Percentiles rank a stretch among this genome's conserved stretches.
Conservation (phyloP, 2,113 vertebrate species). For the Phalacrocorax brasilianus region DNA sequence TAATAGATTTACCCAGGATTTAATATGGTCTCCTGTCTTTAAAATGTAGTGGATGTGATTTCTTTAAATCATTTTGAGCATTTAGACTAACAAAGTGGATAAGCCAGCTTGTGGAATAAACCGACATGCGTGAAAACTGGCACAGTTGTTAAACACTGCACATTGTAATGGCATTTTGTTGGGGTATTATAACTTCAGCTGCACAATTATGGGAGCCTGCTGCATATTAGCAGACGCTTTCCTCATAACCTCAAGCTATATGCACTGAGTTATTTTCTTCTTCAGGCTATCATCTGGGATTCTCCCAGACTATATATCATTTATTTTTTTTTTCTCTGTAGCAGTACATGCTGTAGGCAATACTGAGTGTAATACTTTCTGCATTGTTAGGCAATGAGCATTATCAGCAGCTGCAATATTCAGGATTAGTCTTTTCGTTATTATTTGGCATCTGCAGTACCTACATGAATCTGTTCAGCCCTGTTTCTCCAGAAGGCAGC, state of each 20-base stretch:
- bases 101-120: neutral
- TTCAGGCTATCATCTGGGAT: neutral
- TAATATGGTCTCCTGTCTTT: neutral
- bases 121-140: neutral
- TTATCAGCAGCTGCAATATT: conserved; percentile 55
- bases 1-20: neutral
- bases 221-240: neutral
- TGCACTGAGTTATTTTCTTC: neutral
- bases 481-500: conserved; percentile 31
- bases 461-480: conserved; percentile 17
- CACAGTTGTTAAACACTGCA: neutral
- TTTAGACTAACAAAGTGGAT: neutral
- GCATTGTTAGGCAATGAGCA: conserved; percentile 30
- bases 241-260: conserved; percentile 5
- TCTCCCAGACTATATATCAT: neutral
- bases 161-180: neutral
- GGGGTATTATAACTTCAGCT: conserved; percentile 45
- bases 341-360: neutral
- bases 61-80: neutral
- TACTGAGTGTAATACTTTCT: conserved; percentile 27
- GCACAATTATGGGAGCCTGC: conserved; percentile 14
- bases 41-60: neutral
- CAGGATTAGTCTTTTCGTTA: conserved; percentile 5
- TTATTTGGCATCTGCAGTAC: conserved; percentile 40
- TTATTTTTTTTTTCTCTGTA: neutral